Evolutionary conservation across 53 echinoderm and acorn worm species (phyloP).

Genomic region (Holothuria leucospilota): DNA sequence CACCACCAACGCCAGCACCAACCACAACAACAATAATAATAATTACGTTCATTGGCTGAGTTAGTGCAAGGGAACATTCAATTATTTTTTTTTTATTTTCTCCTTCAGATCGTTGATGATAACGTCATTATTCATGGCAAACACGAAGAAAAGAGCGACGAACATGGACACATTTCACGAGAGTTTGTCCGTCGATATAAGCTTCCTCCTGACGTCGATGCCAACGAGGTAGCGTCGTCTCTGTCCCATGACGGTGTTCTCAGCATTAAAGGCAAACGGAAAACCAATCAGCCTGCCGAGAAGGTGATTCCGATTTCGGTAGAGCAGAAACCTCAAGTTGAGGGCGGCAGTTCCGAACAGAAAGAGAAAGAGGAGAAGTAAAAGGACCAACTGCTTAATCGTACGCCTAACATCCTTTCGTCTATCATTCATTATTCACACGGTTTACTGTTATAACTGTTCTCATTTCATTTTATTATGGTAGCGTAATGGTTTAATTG

Average conservation of each 20-base stretch:
- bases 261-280: conserved; percentile 62
- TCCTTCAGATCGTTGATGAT: conserved; percentile 61
- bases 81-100: not conserved
- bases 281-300: conserved; percentile 18
- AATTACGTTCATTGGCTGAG: no score
- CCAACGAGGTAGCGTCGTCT: conserved; percentile 60
- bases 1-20: no score
- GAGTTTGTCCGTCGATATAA: conserved; percentile 76
- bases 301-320: conserved; percentile 56
- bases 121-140: conserved; percentile 38
- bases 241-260: conserved; percentile 64
- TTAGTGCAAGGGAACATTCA: no score
- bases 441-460: no score
- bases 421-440: no score
- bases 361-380: not conserved
- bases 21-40: no score
- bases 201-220: conserved; percentile 73
- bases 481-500: no score
- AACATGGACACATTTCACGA: not conserved
- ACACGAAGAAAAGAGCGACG: conserved; percentile 56
- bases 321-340: conserved; percentile 48
- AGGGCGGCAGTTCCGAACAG: not conserved
- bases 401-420: no score
- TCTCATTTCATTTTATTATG: no score
- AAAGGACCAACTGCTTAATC: no score